phyloP scores from a whole-genome alignment of 37 sponge, comb jelly and placozoan genomes.

The Diacarnus erythraeanus region DNA sequence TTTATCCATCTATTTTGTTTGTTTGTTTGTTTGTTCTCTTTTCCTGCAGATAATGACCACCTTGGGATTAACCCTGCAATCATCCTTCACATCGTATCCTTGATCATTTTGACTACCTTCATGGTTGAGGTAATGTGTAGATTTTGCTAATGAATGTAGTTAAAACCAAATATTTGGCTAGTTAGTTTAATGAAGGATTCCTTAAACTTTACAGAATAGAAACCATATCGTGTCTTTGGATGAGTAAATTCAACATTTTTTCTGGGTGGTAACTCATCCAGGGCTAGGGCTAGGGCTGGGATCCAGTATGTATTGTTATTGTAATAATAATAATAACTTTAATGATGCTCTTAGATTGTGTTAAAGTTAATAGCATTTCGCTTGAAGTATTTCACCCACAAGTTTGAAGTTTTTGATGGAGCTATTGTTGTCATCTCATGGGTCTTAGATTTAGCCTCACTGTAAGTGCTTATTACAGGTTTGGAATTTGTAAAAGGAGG shows the following conservation, averaged over 20 bases:
- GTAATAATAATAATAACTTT: too few species aligned
- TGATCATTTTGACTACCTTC: slow-evolving; percentile 71
- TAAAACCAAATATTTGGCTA: too few species aligned
- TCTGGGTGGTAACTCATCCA: too few species aligned
- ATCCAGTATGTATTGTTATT: too few species aligned
- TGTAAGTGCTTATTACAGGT: slow-evolving; percentile 36
- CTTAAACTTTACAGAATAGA: too few species aligned
- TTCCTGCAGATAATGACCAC: slow-evolving; percentile 21
- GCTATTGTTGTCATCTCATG: slow-evolving; percentile 84
- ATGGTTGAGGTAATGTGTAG: slow-evolving; percentile 74
- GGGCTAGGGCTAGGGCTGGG: neutral
- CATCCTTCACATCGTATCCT: slow-evolving; percentile 62
- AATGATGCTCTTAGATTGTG: slow-evolving; percentile 51
- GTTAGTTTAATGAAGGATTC: too few species aligned
- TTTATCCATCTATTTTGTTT: too few species aligned
- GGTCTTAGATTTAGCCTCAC: slow-evolving; percentile 78
- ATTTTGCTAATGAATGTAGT: too few species aligned
- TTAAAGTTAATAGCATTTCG: slow-evolving; percentile 79
- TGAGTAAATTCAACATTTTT: too few species aligned
- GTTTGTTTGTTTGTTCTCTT: neutral
- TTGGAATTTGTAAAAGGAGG: too few species aligned
- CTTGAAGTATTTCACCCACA: slow-evolving; percentile 86
- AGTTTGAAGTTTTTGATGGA: slow-evolving; percentile 93
- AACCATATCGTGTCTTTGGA: too few species aligned
- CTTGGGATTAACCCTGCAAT: slow-evolving; percentile 68